Evolutionary conservation across 1,140 invertebrate species (phyloP).

Genomic region (Apis laboriosa): DNA sequence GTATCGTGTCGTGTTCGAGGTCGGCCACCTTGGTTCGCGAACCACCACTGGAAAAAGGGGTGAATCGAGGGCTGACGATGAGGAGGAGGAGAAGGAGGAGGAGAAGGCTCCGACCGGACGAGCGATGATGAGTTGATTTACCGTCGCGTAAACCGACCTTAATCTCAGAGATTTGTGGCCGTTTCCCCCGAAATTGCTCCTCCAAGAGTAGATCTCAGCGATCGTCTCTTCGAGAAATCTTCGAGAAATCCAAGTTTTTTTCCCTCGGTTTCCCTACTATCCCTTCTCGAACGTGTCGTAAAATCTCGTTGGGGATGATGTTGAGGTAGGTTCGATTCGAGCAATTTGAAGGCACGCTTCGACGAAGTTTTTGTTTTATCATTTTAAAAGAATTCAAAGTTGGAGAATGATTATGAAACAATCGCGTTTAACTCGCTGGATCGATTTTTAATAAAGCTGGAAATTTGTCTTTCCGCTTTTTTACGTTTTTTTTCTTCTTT

Average conservation of each 20-base stretch:
- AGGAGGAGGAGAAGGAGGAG: too few relatives aligned
- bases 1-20: slow-evolving; percentile 8
- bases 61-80: slow-evolving; percentile 16
- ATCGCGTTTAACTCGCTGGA: too few relatives aligned
- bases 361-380: too few relatives aligned
- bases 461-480: too few relatives aligned
- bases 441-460: too few relatives aligned
- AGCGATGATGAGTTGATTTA: slow-evolving; percentile 67
- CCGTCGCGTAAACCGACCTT: slow-evolving; percentile 65
- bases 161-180: slow-evolving; percentile 68
- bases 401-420: too few relatives aligned
- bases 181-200: slow-evolving; percentile 57
- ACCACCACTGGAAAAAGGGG: background rate
- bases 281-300: background rate
- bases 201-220: slow-evolving; percentile 11
- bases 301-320: background rate
- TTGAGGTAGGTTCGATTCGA: background rate
- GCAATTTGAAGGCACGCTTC: too few relatives aligned
- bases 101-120: slow-evolving; percentile 21
- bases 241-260: background rate
- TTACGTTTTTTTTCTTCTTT: background rate
- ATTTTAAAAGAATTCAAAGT: too few relatives aligned
- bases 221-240: too few relatives aligned
- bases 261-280: background rate
- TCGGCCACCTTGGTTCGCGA: slow-evolving; percentile 8